Evolutionary conservation across 2,888 invertebrate genomes (phyloP).

Genomic region (Harmothoe impar): DNA sequence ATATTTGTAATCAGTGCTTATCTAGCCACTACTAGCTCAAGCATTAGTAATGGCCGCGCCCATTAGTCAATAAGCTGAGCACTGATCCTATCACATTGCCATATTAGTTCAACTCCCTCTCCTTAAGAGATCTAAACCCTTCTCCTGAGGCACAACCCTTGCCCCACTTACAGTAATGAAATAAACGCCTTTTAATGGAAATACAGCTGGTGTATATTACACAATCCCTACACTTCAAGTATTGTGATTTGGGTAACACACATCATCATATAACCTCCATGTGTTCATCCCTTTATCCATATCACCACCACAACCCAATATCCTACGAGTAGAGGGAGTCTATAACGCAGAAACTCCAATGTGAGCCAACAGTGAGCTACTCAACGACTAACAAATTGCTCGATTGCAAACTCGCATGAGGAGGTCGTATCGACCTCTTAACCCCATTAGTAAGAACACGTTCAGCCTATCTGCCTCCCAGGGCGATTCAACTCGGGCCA

Average conservation of each 20-base stretch:
- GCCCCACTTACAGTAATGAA: no score
- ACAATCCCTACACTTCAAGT: background rate
- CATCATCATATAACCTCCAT: background rate
- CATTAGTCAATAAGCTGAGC: no score
- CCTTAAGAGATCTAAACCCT: no score
- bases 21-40: no score
- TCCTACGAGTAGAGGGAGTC: background rate
- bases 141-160: no score
- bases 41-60: no score
- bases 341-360: constrained; percentile 17
- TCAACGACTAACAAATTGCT: constrained; percentile 23
- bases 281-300: background rate
- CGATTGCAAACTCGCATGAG: constrained; percentile 41
- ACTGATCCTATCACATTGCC: no score
- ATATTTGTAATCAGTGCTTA: no score
- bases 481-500: background rate
- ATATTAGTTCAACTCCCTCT: no score
- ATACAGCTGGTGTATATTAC: no score
- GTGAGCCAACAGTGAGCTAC: background rate
- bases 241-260: background rate
- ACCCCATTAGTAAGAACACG: background rate
- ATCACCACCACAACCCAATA: background rate
- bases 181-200: no score
- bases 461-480: background rate
- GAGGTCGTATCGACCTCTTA: background rate